Evolutionary conservation across 2,888 invertebrate genomes (phyloP), one percentile per base, ranked within the genome.

Genomic region (Troilus luridus): DNA sequence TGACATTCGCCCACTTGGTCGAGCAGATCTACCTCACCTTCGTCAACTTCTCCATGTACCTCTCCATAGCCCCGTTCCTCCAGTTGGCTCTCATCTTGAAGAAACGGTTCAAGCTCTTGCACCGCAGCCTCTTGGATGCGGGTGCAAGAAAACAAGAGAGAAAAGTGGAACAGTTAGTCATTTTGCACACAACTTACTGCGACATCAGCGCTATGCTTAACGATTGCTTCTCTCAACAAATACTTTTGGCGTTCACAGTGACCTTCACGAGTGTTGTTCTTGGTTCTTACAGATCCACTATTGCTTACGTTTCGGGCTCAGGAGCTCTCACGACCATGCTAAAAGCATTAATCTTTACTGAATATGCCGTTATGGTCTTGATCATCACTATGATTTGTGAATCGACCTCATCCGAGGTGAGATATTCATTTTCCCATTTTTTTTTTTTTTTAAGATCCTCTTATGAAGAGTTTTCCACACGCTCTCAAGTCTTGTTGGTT

Each of bases 221-320:
- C 56, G 85, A 85, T 41, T 56, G 85, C n/a, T 85, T 85, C 85
- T 85, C 56, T 58, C 56, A 56, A n/a, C 85, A 85, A 54, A 85
- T 85, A 54, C 56, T 85, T 54, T 58, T 85, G n/a, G 54, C 21
- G n/a, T 85, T 85, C 14, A 85, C 85, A 8, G 85, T 85, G 21
- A n/a, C 85, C 3, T 85, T 85, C n/a, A 54, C 56, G 56, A 21
- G 12, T 58, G 56, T 85, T n/a, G 85, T 58, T n/a, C 54, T 58
- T 7, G 85, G 85, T n/a, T 85, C 56, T n/a, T 85, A 85, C 56
- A 85, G 56, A 85, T 85, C 85, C 5, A 85, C 56, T 12, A 14
- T 56, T 56, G 56, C 85, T 11, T 85, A 85, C 10, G 41, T 41
- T 85, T 21, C 56, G 54, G 85, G 85, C 0, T n/a, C 12, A n/a